Evolutionary conservation across 2,888 invertebrate species (phyloP).

Genomic region (Epirrhoe tristata): DNA sequence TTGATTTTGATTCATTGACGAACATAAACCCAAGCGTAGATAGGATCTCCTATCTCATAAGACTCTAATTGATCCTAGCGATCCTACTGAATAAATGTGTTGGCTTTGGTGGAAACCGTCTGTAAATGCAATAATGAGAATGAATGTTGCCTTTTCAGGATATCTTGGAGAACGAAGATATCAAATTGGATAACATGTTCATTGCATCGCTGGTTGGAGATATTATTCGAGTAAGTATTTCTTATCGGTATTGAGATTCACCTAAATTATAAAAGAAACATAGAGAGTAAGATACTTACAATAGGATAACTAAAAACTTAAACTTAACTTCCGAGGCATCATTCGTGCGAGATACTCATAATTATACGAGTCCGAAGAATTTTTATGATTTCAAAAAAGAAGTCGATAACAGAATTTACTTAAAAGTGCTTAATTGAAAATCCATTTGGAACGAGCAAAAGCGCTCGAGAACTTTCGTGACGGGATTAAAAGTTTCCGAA

Average conservation of each 20-base stretch:
- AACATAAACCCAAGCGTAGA: too few species aligned
- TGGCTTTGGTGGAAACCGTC: too few species aligned
- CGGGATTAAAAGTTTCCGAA: slow-evolving; percentile 24
- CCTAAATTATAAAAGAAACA: too few species aligned
- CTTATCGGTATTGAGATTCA: neutral
- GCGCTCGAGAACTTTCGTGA: slow-evolving; percentile 19
- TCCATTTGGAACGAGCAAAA: slow-evolving; percentile 21
- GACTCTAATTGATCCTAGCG: too few species aligned
- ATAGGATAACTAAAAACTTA: too few species aligned
- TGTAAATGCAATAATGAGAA: slow-evolving; percentile 3
- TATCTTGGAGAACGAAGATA: slow-evolving; percentile 97
- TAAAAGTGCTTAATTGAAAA: slow-evolving; percentile 24
- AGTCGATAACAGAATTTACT: slow-evolving; percentile 5
- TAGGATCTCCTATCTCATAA: too few species aligned
- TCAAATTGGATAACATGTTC: slow-evolving; percentile 98
- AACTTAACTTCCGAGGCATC: too few species aligned
- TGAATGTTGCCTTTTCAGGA: slow-evolving; percentile 84
- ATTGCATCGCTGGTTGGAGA: slow-evolving; percentile 97
- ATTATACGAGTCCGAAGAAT: too few species aligned
- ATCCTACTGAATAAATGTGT: too few species aligned
- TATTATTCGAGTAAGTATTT: slow-evolving; percentile 92
- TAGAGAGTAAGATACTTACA: neutral
- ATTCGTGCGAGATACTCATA: too few species aligned
- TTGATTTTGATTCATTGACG: too few species aligned
- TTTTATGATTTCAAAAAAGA: slow-evolving; percentile 3